Conservation (phyloP, 2,113 vertebrate genomes). For the Penelope pileata region DNA sequence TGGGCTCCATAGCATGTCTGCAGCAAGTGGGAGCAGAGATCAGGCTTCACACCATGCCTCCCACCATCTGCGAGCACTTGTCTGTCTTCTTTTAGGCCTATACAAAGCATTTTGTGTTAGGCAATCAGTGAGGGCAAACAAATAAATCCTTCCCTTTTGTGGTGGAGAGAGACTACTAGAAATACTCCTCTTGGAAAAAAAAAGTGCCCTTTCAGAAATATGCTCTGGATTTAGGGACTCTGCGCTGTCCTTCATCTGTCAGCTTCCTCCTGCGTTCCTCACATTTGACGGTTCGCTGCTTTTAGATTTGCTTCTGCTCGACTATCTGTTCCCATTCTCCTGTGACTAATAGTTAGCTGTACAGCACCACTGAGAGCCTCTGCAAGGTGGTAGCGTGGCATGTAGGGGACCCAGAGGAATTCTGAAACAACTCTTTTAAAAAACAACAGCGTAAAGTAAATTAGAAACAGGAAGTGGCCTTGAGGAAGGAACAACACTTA, state of each 20-base stretch:
- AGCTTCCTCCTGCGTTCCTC: not conserved
- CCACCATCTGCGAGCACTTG: not conserved
- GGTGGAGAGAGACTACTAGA: not conserved
- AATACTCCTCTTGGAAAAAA: not conserved
- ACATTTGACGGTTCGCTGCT: constrained; percentile 45
- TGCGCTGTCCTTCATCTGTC: constrained; percentile 53
- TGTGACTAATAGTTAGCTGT: constrained; percentile 43
- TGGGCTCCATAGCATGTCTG: fast-evolving
- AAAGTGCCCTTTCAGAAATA: constrained; percentile 23
- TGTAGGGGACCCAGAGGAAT: constrained; percentile 15
- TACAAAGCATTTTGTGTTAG: not conserved
- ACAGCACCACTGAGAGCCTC: not conserved
- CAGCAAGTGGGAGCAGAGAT: not conserved
- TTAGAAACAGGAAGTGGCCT: not conserved
- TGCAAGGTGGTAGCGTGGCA: not conserved
- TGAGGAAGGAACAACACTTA: not conserved
- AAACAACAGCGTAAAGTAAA: constrained; percentile 38
- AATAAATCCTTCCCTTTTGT: not conserved
- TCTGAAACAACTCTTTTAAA: not conserved
- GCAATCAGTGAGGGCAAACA: not conserved
- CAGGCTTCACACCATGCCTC: not conserved
- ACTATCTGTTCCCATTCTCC: not conserved
- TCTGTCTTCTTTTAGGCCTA: not conserved
- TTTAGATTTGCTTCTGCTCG: constrained; percentile 59
- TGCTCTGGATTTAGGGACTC: constrained; percentile 27